Conservation (phyloP, 2,113 vertebrate genomes). For the Cacatua alba region DNA sequence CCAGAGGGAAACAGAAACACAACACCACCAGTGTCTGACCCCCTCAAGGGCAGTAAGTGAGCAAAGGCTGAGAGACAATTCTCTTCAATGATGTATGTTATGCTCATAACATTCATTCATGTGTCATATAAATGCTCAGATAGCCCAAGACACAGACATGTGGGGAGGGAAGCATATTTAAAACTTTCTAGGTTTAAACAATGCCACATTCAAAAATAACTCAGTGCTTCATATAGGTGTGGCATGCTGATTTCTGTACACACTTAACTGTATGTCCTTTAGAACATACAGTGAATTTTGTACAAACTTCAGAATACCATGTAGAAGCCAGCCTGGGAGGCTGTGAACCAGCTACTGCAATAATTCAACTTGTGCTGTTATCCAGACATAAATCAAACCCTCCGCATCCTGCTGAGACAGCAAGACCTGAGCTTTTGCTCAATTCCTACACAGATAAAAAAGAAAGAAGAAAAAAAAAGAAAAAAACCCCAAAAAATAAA, state of each 20-base stretch:
- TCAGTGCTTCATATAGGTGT: not conserved
- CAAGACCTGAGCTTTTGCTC: not conserved
- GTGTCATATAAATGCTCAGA: rapidly evolving
- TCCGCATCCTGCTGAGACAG: conserved; percentile 11
- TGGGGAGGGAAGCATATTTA: not conserved
- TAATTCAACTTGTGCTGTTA: conserved; percentile 45
- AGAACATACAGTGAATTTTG: not conserved
- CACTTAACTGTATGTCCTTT: not conserved
- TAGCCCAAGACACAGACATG: not conserved
- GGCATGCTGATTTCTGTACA: not conserved
- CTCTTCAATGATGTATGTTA: not conserved
- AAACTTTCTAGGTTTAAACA: not conserved
- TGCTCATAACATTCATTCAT: not conserved
- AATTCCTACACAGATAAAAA: not conserved
- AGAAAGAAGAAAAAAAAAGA: not conserved
- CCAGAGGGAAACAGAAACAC: not conserved
- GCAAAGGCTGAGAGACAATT: rapidly evolving
- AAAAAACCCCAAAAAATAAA: not conserved
- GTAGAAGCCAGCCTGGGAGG: not conserved
- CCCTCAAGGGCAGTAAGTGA: not conserved
- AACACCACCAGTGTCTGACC: rapidly evolving
- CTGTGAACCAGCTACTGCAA: conserved; percentile 1
- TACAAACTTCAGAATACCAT: not conserved
- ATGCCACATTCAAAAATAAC: not conserved
- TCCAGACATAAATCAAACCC: conserved; percentile 27